phyloP scores from a whole-genome alignment of 2,888 invertebrate species.

The Chironomus riparius region DNA sequence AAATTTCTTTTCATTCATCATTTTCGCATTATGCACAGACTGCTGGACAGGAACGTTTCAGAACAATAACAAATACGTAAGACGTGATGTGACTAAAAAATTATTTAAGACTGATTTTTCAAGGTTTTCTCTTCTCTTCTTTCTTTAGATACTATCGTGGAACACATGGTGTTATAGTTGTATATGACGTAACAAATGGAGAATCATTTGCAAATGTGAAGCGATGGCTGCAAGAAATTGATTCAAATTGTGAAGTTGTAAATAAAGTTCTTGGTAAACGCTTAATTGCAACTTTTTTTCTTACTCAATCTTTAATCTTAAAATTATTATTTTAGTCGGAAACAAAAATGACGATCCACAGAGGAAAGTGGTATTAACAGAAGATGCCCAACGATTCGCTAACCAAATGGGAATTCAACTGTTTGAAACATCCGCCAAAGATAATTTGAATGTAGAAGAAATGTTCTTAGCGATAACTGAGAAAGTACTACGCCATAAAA shows the following conservation, averaged over 20 bases:
- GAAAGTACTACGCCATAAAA: slow-evolving; percentile 42
- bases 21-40: slow-evolving; percentile 45
- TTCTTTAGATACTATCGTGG: slow-evolving; percentile 80
- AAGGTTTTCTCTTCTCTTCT: neutral
- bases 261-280: slow-evolving; percentile 88
- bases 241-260: slow-evolving; percentile 98
- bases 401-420: slow-evolving; percentile 94
- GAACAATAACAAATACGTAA: slow-evolving; percentile 97
- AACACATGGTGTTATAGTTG: slow-evolving; percentile 98
- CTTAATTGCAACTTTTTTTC: neutral
- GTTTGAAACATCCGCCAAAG: slow-evolving; percentile 98
- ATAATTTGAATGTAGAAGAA: slow-evolving; percentile 98
- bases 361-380: slow-evolving; percentile 90
- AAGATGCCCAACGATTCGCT: slow-evolving; percentile 95
- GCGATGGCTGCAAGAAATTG: slow-evolving; percentile 98
- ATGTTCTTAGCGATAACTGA: slow-evolving; percentile 68
- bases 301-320: neutral
- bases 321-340: slow-evolving; percentile 57
- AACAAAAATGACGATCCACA: slow-evolving; percentile 95
- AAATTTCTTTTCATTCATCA: neutral
- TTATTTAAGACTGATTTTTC: neutral
- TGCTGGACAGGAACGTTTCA: slow-evolving; percentile 92
- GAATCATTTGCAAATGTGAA: slow-evolving; percentile 99
- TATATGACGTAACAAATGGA: slow-evolving; percentile 97
- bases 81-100: slow-evolving; percentile 29